A percentile compares a stretch with the other conserved stretches of the same genome.
Conservation (phyloP, 1,140 invertebrate genomes). For the Parapsyche elsis region DNA sequence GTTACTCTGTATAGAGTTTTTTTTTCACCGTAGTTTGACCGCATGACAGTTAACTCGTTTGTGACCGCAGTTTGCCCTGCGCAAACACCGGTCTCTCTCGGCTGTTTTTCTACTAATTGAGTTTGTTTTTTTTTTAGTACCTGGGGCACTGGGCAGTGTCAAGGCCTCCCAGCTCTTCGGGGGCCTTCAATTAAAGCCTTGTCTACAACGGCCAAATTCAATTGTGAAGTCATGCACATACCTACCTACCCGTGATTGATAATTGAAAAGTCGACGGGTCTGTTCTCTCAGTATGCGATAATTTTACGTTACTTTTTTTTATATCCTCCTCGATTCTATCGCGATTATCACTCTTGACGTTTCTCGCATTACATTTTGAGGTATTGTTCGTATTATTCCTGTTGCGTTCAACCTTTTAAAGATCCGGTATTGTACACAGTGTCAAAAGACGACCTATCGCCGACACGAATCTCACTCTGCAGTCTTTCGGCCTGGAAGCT, state of each 20-base stretch:
- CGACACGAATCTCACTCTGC: neutral
- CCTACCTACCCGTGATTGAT: conserved; percentile 42
- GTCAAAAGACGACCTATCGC: neutral
- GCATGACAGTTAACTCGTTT: conserved; percentile 22
- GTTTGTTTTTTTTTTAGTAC: conserved; percentile 26
- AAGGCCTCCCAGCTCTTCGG: conserved; percentile 3
- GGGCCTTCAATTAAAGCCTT: conserved; percentile 34
- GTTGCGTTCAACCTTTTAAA: conserved; percentile 30
- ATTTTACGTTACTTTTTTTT: neutral
- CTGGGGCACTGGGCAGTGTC: conserved; percentile 20
- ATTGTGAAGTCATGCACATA: conserved; percentile 52
- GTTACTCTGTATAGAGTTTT: neutral
- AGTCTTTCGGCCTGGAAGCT: conserved; percentile 11
- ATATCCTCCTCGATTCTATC: too few relatives aligned
- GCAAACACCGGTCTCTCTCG: conserved; percentile 1
- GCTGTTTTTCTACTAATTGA: conserved; percentile 32
- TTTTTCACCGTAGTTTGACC: conserved; percentile 3
- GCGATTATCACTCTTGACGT: conserved; percentile 6
- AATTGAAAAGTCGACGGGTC: conserved; percentile 51
- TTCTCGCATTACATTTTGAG: neutral
- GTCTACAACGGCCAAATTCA: conserved; percentile 45
- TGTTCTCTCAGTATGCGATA: neutral
- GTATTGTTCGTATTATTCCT: neutral
- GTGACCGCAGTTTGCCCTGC: neutral
- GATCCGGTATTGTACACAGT: conserved; percentile 47